Evolutionary conservation across 2,888 invertebrate genomes (phyloP).

Genomic region (Lithodes maja): DNA sequence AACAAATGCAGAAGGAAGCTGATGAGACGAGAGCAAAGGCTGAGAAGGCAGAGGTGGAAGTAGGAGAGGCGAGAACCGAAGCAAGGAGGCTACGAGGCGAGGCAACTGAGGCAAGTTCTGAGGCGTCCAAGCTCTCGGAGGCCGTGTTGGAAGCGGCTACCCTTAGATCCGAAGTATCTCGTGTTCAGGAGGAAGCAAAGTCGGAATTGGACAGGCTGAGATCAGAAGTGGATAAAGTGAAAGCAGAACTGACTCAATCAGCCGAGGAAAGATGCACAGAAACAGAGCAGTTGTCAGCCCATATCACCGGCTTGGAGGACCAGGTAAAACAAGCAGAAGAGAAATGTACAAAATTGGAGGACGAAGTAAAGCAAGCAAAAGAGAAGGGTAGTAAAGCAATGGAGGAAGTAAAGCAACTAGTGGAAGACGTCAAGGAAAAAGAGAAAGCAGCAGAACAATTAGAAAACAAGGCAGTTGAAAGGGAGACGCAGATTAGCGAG

Average conservation of each 20-base stretch:
- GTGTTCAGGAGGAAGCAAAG: neutral
- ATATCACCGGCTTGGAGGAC: conserved; percentile 10
- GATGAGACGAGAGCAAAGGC: neutral
- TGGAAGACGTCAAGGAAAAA: no score
- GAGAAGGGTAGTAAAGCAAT: no score
- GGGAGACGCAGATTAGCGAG: neutral
- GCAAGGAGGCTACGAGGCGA: neutral
- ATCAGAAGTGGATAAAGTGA: neutral
- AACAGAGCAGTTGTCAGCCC: neutral
- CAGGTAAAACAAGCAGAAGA: neutral
- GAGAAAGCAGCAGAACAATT: no score
- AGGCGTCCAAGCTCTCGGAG: neutral
- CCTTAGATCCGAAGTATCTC: neutral
- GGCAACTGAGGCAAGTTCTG: neutral
- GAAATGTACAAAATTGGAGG: no score
- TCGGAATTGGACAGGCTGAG: neutral
- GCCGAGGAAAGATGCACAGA: neutral
- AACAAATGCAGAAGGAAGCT: neutral
- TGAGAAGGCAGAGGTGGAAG: neutral
- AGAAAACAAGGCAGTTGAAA: no score
- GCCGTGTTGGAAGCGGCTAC: neutral
- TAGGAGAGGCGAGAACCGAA: neutral
- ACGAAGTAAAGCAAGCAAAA: no score
- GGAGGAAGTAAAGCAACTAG: no score
- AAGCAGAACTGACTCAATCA: neutral